Evolutionary conservation across 2,888 invertebrate genomes (phyloP).

Genomic region (Lithophane ornitopus): DNA sequence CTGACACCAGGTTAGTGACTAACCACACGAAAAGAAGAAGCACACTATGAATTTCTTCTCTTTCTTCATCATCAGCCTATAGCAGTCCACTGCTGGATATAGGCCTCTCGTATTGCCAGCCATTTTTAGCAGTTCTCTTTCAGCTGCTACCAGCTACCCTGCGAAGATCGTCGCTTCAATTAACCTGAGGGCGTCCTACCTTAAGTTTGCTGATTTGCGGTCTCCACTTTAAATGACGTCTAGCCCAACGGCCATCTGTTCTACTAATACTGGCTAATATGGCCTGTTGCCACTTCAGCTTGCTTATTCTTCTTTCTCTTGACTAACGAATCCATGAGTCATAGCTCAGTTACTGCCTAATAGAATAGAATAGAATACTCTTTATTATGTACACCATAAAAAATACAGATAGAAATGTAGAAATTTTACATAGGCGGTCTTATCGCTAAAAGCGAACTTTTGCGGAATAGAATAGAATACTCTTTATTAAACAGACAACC

Average conservation of each 20-base stretch:
- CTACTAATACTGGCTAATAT: background rate
- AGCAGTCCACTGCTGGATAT: background rate
- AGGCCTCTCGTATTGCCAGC: background rate
- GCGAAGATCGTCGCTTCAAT: background rate
- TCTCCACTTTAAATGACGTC: background rate
- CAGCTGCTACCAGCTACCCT: background rate
- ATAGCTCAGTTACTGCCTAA: background rate
- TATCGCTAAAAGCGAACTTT: too few relatives aligned
- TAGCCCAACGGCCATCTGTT: background rate
- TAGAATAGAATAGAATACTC: too few relatives aligned
- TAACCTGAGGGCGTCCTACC: background rate
- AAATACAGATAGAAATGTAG: too few relatives aligned
- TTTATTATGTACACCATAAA: too few relatives aligned
- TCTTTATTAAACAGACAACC: too few relatives aligned
- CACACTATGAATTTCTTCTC: background rate
- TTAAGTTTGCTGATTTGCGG: background rate
- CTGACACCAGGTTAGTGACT: too few relatives aligned
- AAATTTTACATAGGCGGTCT: too few relatives aligned
- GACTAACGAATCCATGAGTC: background rate
- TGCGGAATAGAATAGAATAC: too few relatives aligned
- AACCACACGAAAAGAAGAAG: too few relatives aligned
- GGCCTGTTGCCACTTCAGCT: background rate
- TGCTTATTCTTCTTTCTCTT: background rate
- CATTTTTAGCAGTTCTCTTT: background rate
- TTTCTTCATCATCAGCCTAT: background rate